Evolutionary conservation across 2,797 vertebrate species (phyloP).

Genomic region (Acanthis flammea): DNA sequence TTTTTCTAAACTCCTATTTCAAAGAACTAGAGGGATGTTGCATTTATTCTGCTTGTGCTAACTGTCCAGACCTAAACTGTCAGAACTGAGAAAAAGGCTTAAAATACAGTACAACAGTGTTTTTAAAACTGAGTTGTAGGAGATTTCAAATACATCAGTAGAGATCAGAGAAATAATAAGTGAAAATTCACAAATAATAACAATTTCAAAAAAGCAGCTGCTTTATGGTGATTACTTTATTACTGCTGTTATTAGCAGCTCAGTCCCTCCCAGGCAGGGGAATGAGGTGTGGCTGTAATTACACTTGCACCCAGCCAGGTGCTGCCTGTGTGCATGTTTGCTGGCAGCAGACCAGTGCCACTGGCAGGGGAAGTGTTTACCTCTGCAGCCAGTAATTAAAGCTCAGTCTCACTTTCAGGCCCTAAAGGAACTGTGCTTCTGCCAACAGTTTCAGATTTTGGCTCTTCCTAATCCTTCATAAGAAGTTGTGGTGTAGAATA

Average conservation of each 20-base stretch:
- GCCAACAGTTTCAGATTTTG: background rate
- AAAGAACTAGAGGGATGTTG: background rate
- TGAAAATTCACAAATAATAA: background rate
- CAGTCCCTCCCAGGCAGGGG: background rate
- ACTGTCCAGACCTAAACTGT: background rate
- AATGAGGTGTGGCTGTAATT: background rate
- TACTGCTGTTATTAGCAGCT: background rate
- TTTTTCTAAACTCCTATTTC: background rate
- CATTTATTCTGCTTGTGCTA: background rate
- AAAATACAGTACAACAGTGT: background rate
- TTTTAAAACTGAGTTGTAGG: background rate
- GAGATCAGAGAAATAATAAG: background rate
- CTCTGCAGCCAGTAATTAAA: conserved; percentile 27
- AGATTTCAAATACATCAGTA: background rate
- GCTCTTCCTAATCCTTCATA: background rate
- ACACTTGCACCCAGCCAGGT: background rate
- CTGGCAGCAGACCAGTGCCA: conserved; percentile 10
- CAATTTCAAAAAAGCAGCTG: background rate
- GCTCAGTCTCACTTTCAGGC: background rate
- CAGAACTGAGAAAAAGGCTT: background rate
- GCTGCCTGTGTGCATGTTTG: background rate
- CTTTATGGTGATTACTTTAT: background rate
- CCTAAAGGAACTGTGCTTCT: conserved; percentile 1
- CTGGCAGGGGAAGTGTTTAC: conserved; percentile 17
- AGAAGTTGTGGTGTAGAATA: background rate